Conservation (phyloP, 2,113 vertebrate genomes). For the Morphnarchus princeps region DNA sequence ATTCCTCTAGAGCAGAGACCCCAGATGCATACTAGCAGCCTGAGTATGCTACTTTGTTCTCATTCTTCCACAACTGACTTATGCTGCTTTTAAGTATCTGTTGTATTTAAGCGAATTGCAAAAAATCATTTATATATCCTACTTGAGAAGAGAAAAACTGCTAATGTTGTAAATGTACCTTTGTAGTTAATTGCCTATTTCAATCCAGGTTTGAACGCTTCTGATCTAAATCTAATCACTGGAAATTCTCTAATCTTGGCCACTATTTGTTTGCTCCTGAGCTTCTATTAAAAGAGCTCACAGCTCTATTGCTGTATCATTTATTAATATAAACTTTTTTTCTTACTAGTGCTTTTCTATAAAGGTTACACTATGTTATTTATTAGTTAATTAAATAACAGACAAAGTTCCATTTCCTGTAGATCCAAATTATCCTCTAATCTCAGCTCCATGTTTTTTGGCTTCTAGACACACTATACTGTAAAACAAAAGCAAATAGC, state of each 20-base stretch:
- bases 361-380: slow-evolving; percentile 25
- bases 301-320: not conserved
- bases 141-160: not conserved
- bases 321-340: slow-evolving; percentile 5
- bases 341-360: slow-evolving; percentile 1
- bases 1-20: not conserved
- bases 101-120: not conserved
- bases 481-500: slow-evolving; percentile 39
- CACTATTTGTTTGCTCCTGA: not conserved
- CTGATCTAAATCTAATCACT: not conserved
- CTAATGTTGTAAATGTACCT: not conserved
- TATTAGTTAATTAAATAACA: slow-evolving; percentile 63
- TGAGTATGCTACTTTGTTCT: not conserved
- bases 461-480: not conserved
- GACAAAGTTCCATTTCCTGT: slow-evolving; percentile 31
- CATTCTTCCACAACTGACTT: not conserved
- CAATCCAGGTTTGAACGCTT: not conserved
- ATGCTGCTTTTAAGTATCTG: not conserved
- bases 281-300: not conserved
- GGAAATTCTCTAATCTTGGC: not conserved
- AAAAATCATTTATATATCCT: not conserved
- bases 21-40: not conserved
- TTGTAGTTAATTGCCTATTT: not conserved
- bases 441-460: slow-evolving; percentile 22
- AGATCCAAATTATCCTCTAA: slow-evolving; percentile 42